Base-by-base conservation (phyloP, 35 echinoderm and acorn worm species). In the Amphiura filiformis region DNA sequence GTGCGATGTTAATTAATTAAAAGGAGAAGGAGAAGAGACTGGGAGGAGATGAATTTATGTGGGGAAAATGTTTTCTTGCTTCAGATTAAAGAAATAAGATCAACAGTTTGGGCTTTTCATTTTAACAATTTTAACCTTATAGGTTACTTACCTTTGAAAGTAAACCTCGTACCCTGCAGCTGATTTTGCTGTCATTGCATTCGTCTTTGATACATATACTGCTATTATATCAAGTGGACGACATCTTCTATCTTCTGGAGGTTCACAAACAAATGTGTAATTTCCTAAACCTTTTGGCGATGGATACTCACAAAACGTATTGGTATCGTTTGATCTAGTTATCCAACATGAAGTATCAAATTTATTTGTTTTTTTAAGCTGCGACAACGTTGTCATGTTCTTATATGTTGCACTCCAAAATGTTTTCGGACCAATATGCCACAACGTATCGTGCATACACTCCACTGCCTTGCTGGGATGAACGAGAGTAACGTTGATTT, bases 391-490 rank as follows among this genome's bases (percentile, higher is more conserved):
- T 20, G 44, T 52, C 44, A 11, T 52, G 7, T 52, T 20, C 20
- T 52, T 7, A 52, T 11, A 52, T 52, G 44, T 11, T 52, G 44
- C 38, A 0, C 32, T 7, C 81, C 81, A 83, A 47, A 52, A 13
- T 17, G 52, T 34, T 31, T 47, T 39, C 31, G 40, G 31, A 31
- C 52, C 38, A 1, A 18, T 14, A 15, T 22, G 38, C 84, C 79
- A 79, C 23, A 84, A 70, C 17, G 49, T 41, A 18, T 75, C 17
- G 2, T 78, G 35, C 0, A 92, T 75, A 31, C 75, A 92, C 12
- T 76, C 7, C 2, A 82, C 78, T 32, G 90, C 84, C 38, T 80
- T 77, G 31, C 90, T 86, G 14, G 90, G 84, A 39, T 87, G 84
- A 1, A 81, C 90, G 13, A 92, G 78, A 0, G 38, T 92, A 7